Evolutionary conservation across 2,797 vertebrate genomes (phyloP).

Genomic region (Meda fulgida): DNA sequence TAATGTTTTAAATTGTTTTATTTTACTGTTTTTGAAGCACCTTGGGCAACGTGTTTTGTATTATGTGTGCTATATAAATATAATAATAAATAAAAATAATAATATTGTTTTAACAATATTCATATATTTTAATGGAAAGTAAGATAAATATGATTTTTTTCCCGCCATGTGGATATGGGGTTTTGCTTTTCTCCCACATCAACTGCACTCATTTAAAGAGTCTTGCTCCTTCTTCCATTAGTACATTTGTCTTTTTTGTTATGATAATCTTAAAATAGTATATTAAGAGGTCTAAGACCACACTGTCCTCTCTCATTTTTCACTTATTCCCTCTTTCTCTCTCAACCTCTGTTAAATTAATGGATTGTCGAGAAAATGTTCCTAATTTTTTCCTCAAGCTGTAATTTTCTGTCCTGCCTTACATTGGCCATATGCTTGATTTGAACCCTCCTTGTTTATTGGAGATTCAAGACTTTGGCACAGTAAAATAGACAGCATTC

Average conservation of each 20-base stretch:
- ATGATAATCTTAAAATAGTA: slow-evolving; percentile 36
- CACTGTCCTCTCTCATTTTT: slow-evolving; percentile 20
- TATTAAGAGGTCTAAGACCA: slow-evolving; percentile 21
- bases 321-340: background rate
- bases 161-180: background rate
- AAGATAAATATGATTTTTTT: background rate
- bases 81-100: too few relatives aligned
- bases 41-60: too few relatives aligned
- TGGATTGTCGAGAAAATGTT: slow-evolving; percentile 59
- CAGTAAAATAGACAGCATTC: slow-evolving; percentile 69
- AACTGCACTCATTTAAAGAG: slow-evolving; percentile 1
- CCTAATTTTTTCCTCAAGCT: slow-evolving; percentile 55
- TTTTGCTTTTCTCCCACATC: slow-evolving; percentile 16
- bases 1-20: too few relatives aligned
- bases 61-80: too few relatives aligned
- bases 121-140: background rate
- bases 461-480: slow-evolving; percentile 64
- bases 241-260: slow-evolving; percentile 32
- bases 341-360: slow-evolving; percentile 70
- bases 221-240: background rate
- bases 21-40: too few relatives aligned
- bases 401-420: slow-evolving; percentile 54
- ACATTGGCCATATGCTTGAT: slow-evolving; percentile 49
- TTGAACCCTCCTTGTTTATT: slow-evolving; percentile 65
- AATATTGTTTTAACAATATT: background rate